Base-by-base conservation (phyloP, 2,888 invertebrate genomes). In the Pachycephus smyrnensis region DNA sequence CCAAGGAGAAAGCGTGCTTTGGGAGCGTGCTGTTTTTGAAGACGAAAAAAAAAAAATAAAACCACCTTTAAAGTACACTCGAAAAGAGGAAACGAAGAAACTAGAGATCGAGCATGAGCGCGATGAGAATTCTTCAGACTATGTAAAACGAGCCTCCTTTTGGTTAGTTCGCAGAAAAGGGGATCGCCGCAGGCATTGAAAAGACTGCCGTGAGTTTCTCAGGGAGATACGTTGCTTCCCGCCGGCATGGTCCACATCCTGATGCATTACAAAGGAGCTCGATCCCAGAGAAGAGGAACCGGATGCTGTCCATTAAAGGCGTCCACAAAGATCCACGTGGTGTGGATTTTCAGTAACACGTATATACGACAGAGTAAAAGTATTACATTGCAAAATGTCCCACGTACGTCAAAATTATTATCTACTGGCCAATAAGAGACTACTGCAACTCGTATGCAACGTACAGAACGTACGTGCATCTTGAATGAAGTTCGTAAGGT, bases 201-300 rank as follows among this genome's bases (percentile, higher is more conserved):
- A 79, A 74, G 35, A 33, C 31, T 69, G 68, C 36, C 80, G 23
- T 55, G 9, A 55, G 76, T 81, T 85, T 83, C 84, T 85, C 84
- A 82, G 80, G 83, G 83, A 83, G 83, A 84, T 85, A 82, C 81
- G 84, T 82, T 81, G 83, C 82, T 83, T 85, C 82, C 83, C 82
- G 77, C 75, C 71, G 77, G 74, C 81, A 85, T 88, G 86, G 83
- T 85, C 83, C 78, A 55, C 55, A 23, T 55, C 55, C 55, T 55
- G 55, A 55, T 55, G 55, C 23, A 55, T 23, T 55, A 55, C 55
- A 55, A 55, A 55, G 55, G 55, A 23, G 55, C 55, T 55, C 55
- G 55, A 23, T 23, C 55, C 3, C 55, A 23, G 23, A 23, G 23
- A 55, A 55, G 55, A 55, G 55, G 55, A 55, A 55, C 55, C 55